Base-by-base conservation (phyloP, 2,113 vertebrate species). In the Numida meleagris region DNA sequence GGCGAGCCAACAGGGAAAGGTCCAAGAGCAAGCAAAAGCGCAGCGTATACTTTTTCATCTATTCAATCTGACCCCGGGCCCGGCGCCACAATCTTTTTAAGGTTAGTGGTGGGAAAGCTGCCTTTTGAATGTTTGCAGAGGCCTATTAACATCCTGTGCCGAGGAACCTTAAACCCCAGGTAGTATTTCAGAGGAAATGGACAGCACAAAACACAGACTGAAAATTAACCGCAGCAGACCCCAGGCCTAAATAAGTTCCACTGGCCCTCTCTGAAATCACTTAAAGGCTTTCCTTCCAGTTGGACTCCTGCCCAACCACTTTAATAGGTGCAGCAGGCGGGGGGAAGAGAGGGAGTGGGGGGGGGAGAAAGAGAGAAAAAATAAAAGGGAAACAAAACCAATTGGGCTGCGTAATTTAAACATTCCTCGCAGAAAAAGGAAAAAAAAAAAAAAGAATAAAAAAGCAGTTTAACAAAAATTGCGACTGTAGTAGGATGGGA, bases 151-250 rank as follows among this genome's bases (percentile, higher is more conserved):
- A 98, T 98, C 97, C 97, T 97, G 97, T 94, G 91, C 97, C 79
- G 66, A 97, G 97, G 97, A 98, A 98, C 97, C 95, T 96, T 98
- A 98, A 98, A 98, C 97, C 97, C 96, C 96, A 98, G 98, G 97
- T 98, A 98, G 97, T 97, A 96, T 98, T 98, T 98, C 98, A 96
- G 96, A 98, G 97, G 97, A 98, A 98, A 98, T 94, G 97, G 98
- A 95, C 97, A 97, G 96, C 94, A 97, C 96, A 98, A 97, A 98
- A 98, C 97, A 97, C 98, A 98, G 98, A 97, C 97, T 98, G 97
- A 98, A 98, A 98, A 98, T 97, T 90, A 98, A 97, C 96, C 93
- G 85, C 96, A 98, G 98, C 96, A 96, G 97, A 98, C 97, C 97
- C 93, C 94, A 91, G 97, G 97, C 96, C 97, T 97, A 98, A 98